Conservation (phyloP, 2,797 vertebrate genomes). For the Tamandua tetradactyla region DNA sequence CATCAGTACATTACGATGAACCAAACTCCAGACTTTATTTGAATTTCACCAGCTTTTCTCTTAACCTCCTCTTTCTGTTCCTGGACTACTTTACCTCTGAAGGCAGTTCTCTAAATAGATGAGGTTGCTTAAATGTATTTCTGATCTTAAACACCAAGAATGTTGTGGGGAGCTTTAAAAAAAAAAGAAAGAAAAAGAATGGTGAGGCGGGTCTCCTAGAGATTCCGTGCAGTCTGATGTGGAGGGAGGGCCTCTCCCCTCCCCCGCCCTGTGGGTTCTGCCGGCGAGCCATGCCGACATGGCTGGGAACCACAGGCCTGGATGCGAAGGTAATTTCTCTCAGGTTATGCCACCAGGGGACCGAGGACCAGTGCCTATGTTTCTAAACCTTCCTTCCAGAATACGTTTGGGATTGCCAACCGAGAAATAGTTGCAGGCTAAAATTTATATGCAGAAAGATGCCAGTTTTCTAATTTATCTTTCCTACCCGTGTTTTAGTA, state of each 20-base stretch:
- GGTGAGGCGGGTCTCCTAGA: not conserved
- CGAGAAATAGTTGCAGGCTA: not conserved
- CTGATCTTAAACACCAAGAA: not conserved
- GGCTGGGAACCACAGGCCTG: conserved; percentile 55
- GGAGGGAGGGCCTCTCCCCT: not conserved
- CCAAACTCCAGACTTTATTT: not conserved
- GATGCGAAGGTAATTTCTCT: conserved; percentile 64
- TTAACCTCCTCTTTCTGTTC: not conserved
- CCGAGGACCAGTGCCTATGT: not conserved
- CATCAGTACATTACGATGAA: too few relatives aligned
- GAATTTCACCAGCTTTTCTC: not conserved
- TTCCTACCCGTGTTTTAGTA: not conserved
- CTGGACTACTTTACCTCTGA: not conserved
- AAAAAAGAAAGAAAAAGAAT: conserved; percentile 31
- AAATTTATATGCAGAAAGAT: not conserved
- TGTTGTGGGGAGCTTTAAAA: conserved; percentile 16
- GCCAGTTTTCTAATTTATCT: not conserved
- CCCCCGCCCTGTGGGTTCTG: not conserved
- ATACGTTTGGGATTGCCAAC: not conserved
- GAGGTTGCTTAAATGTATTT: not conserved
- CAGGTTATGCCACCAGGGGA: not conserved
- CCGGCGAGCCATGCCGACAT: conserved; percentile 66
- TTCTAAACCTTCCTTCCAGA: not conserved
- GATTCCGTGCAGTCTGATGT: conserved; percentile 69
- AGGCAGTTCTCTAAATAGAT: not conserved